Evolutionary conservation across 2,888 invertebrate species (phyloP).

Genomic region (Cephus pygmeus): DNA sequence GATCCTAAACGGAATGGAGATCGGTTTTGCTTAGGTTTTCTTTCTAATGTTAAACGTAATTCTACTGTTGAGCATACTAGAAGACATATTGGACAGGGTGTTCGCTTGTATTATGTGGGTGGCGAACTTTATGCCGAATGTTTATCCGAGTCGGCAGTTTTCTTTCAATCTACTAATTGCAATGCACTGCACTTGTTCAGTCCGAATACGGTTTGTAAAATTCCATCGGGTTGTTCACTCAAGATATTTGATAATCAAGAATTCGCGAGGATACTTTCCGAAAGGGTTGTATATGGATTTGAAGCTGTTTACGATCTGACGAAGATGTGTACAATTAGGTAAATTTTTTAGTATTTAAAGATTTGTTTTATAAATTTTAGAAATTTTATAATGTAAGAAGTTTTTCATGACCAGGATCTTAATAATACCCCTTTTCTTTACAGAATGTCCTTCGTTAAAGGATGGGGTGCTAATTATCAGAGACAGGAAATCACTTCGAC

Average conservation of each 20-base stretch:
- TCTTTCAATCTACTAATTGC: slow-evolving; percentile 95
- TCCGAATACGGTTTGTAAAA: slow-evolving; percentile 97
- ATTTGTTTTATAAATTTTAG: neutral
- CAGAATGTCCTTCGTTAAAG: slow-evolving; percentile 96
- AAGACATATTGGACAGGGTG: slow-evolving; percentile 94
- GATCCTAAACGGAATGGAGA: slow-evolving; percentile 94
- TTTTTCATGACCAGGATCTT: neutral
- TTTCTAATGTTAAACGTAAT: slow-evolving; percentile 96
- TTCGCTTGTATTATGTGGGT: slow-evolving; percentile 90
- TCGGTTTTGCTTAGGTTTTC: slow-evolving; percentile 92
- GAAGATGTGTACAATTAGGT: slow-evolving; percentile 94
- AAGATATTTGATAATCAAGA: slow-evolving; percentile 97
- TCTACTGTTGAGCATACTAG: slow-evolving; percentile 96
- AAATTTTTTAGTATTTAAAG: slow-evolving; percentile 10
- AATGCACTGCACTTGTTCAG: slow-evolving; percentile 97
- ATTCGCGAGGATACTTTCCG: slow-evolving; percentile 89
- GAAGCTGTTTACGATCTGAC: slow-evolving; percentile 97
- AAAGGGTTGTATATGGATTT: slow-evolving; percentile 95
- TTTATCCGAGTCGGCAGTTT: slow-evolving; percentile 92
- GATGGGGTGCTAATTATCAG: slow-evolving; percentile 99
- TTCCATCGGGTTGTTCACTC: slow-evolving; percentile 91
- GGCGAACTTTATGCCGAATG: slow-evolving; percentile 97
- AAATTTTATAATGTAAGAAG: neutral
- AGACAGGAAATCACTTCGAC: slow-evolving; percentile 98
- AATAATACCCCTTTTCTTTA: neutral